Evolutionary conservation across 2,113 vertebrate species (phyloP), one percentile per base, ranked within the genome.

Genomic region (Tetrax tetrax): DNA sequence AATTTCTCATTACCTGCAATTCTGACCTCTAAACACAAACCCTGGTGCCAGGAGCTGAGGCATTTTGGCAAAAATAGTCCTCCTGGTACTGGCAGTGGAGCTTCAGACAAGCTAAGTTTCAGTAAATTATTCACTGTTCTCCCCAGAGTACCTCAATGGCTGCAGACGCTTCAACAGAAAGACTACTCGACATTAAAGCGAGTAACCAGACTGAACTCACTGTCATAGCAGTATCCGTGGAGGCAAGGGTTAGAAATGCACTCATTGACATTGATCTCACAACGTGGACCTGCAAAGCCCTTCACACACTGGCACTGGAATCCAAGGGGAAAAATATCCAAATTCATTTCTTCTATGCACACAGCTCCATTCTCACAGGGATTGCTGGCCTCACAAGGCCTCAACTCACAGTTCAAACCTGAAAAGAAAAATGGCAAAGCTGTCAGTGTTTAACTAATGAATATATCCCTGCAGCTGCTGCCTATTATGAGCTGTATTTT

Each of bases 261-360:
- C 96, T 99, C 98, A 43, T 98, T 97, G 96, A 98, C 95, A 90
- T 97, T 98, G 98, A 98, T 96, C 97, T 99, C 99, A 92, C 98
- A 98, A 82, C 94, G 97, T 33, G 98, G 97, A n/a, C 98, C 98
- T 17, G 97, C 60, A 95, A 98, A 99, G 75, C 98, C 98, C 79
- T 95, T 97, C 64, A 56, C 89, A 95, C 98, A 98, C 76, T 94
- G 98, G 93, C 98, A 98, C 79, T 98, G 97, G 96, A 98, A 98
- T 83, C 98, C 98, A 86, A 98, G 96, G 92, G 98, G 98, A 94
- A 98, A 98, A 92, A 70, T 45, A 41, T 97, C 90, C 81, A 97
- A 92, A 97, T 98, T 97, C 70, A 91, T 91, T 96, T 99, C 98
- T 97, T 98, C 97, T 95, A 97, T 89, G 85, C 97, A 98, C 51